Evolutionary conservation across 2,888 invertebrate species (phyloP), one percentile per base, ranked within the genome.

Genomic region (Embidobia sp.): DNA sequence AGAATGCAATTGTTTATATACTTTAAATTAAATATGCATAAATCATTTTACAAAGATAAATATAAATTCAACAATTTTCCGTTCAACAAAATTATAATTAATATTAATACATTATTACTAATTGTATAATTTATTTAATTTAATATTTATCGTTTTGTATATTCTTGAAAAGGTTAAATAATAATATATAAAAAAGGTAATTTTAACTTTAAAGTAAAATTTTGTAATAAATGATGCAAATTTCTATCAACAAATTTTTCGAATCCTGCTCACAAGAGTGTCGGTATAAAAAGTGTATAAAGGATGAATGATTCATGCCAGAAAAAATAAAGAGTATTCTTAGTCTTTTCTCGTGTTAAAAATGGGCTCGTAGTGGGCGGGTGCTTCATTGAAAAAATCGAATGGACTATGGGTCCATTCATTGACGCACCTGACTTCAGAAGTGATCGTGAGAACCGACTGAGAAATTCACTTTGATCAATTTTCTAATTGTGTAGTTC

Each of bases 351-450:
- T 78, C 72, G 73, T 72, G 46, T 61, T 69, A 75, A 77, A 76
- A 82, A 81, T 82, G 78, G 82, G 82, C 82, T 79, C 76, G 72
- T 80, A 81, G 82, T 83, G 79, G 83, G 83, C 83, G 83, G 80
- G 82, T 82, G 81, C 44, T 74, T 79, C 67, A 72, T 78, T 63
- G 76, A 66, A 66, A 66, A 73, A 73, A 55, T 59, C 51, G 79
- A 78, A 83, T 79, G 77, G 77, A 59, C 73, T 70, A 26, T 33
- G 57, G 37, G 27, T 33, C 44, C 49, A 76, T 79, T 78, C 64
- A 78, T 42, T 48, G 40, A 63, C 67, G 76, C 78, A 78, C 78
- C 78, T 78, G 78, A 78, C 67, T 75, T 46, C 48, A 61, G 33
- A 51, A 46, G 46, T 7, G 73, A 76, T 69, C 76, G 79, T 79